These are phyloP conservation scores for Amiota mariae DNA, from an alignment of 2,888 invertebrate species.

Conservation along the genomic window DNA sequence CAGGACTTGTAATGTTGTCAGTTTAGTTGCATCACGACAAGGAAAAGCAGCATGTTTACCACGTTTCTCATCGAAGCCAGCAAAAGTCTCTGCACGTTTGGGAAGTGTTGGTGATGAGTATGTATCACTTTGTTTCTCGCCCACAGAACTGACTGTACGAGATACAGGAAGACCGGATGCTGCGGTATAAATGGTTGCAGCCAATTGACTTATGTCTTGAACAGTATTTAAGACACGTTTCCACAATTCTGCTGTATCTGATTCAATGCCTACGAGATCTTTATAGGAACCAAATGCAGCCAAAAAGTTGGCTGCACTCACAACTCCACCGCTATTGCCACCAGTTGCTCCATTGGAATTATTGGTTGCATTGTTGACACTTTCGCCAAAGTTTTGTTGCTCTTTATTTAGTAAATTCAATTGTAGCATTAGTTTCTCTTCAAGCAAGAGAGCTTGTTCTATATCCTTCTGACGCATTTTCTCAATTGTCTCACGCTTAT, in stretches of 20 bases:
- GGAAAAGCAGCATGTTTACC: conserved; percentile 69
- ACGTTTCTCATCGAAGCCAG: conserved; percentile 87
- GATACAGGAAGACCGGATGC: conserved; percentile 83
- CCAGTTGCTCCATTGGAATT: neutral
- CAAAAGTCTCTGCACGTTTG: conserved; percentile 95
- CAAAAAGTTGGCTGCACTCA: conserved; percentile 71
- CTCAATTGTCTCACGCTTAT: conserved; percentile 77
- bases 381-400: conserved; percentile 66
- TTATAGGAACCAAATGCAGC: conserved; percentile 77
- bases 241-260: conserved; percentile 86
- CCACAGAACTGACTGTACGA: conserved; percentile 93
- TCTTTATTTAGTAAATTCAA: conserved; percentile 80
- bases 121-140: conserved; percentile 90
- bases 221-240: conserved; percentile 80
- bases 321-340: conserved; percentile 28
- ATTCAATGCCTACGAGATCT: conserved; percentile 83
- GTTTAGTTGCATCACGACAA: conserved; percentile 75
- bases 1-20: conserved; percentile 72
- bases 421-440: conserved; percentile 91
- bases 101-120: conserved; percentile 91
- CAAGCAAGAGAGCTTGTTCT: conserved; percentile 87
- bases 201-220: conserved; percentile 82
- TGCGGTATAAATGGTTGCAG: conserved; percentile 82
- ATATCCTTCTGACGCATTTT: conserved; percentile 90
- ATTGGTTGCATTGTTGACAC: neutral